Conservation (phyloP, 2,888 invertebrate species). For the Cheilosia grossa region DNA sequence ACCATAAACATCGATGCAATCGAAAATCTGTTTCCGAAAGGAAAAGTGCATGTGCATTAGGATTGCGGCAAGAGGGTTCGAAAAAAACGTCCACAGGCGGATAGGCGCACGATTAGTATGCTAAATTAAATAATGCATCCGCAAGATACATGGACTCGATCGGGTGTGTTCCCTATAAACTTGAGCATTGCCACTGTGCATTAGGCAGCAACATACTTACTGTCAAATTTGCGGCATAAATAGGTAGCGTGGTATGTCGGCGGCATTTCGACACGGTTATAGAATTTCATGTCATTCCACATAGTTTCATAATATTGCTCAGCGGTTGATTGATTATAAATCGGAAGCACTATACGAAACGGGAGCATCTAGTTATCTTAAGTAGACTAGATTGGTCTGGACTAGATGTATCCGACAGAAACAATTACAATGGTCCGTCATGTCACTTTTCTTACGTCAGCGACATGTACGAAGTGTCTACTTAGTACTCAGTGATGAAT, state of each 20-base stretch:
- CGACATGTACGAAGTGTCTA: no score
- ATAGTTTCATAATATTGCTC: slow-evolving; percentile 8
- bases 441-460: no score
- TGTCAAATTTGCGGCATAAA: slow-evolving; percentile 1
- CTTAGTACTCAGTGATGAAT: no score
- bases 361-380: no score
- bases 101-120: slow-evolving; percentile 63
- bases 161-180: slow-evolving; percentile 10
- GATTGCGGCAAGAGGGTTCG: slow-evolving; percentile 2
- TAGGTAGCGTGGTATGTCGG: slow-evolving; percentile 3
- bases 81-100: slow-evolving; percentile 21
- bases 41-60: slow-evolving; percentile 50
- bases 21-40: slow-evolving; percentile 53
- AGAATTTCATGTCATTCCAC: background rate
- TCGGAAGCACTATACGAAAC: background rate
- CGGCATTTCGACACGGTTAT: slow-evolving; percentile 1
- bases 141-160: slow-evolving; percentile 12
- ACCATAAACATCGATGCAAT: slow-evolving; percentile 47
- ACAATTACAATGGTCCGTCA: no score
- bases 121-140: slow-evolving; percentile 65
- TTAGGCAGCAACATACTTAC: background rate
- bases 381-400: no score
- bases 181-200: slow-evolving; percentile 26
- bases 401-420: no score
- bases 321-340: slow-evolving; percentile 23